Conservation (phyloP, 1,140 invertebrate species). For the Antheraea mylitta region DNA sequence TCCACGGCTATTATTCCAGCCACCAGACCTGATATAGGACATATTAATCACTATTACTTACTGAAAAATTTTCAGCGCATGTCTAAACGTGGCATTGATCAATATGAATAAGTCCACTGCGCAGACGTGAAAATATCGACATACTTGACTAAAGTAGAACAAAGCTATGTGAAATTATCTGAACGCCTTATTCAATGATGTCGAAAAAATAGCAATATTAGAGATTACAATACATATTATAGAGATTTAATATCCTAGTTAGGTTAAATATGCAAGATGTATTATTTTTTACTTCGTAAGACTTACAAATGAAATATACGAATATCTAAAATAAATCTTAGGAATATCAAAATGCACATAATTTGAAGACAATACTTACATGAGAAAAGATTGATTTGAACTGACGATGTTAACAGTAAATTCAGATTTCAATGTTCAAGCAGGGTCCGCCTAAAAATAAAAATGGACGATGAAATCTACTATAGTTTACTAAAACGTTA, state of each 20-base stretch:
- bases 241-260: too few relatives aligned
- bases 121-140: slow-evolving; percentile 5
- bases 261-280: too few relatives aligned
- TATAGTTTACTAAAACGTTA: too few relatives aligned
- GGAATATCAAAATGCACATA: not conserved
- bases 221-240: too few relatives aligned
- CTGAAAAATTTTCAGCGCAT: not conserved
- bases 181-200: too few relatives aligned
- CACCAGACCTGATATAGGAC: slow-evolving; percentile 56
- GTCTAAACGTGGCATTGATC: not conserved
- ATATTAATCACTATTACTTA: not conserved
- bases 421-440: slow-evolving; percentile 43
- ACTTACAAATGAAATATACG: not conserved
- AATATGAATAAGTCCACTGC: not conserved
- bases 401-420: slow-evolving; percentile 50
- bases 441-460: slow-evolving; percentile 61
- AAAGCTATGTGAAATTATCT: too few relatives aligned
- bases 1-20: slow-evolving; percentile 70
- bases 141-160: not conserved
- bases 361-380: slow-evolving; percentile 47
- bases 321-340: not conserved
- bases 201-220: too few relatives aligned
- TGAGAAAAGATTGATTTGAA: slow-evolving; percentile 35
- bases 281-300: too few relatives aligned
- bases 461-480: slow-evolving; percentile 5